Base-by-base conservation (phyloP, 2,113 vertebrate genomes). In the Accipiter virgatus region DNA sequence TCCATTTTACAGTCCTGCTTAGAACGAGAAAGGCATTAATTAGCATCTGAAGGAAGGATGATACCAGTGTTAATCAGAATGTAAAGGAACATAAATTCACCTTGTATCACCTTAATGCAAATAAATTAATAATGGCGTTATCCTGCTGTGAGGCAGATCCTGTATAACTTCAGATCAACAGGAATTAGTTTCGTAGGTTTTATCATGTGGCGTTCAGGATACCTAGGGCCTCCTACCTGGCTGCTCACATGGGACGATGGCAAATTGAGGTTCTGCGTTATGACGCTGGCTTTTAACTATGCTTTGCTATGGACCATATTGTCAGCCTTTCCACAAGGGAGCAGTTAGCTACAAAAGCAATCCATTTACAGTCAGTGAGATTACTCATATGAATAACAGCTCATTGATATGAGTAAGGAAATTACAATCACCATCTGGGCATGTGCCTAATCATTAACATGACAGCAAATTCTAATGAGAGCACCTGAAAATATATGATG, bases 1-100 rank as follows among this genome's bases (percentile, higher is more conserved):
- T 98, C 98, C 98, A 99, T 98, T 88, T 95, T 97, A 81, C 36
- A 95, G 63, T 72, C 94, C 98, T 98, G 96, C 90, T 97, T 94
- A 86, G 88, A 97, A 97, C 1, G 0, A 98, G 84, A 98, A 97
- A 96, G 70, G 86, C 40, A 79, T 58, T 88, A 81, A 86, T 98
- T 96, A 98, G 87, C 27, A 92, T 83, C 48, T n/a, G 43, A 50
- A 73, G n/a, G 36, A 88, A 86, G 38, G 7, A 74, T 52, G 40
- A 38, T 42, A 47, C 40, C 40, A 20, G 10, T 65, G 31, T 62
- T 81, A 70, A 93, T 55, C 42, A 80, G 34, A 77, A 90, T 27
- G 40, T 66, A 78, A 87, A 65, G 13, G 13, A 66, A 29, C 12
- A 58, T 48, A 81, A 59, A 52, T 80, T 81, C 72, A 77, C n/a